Percentiles rank a stretch among this genome's conserved stretches.
Conservation (phyloP, 2,113 vertebrate species). For the Carlito syrichta region DNA sequence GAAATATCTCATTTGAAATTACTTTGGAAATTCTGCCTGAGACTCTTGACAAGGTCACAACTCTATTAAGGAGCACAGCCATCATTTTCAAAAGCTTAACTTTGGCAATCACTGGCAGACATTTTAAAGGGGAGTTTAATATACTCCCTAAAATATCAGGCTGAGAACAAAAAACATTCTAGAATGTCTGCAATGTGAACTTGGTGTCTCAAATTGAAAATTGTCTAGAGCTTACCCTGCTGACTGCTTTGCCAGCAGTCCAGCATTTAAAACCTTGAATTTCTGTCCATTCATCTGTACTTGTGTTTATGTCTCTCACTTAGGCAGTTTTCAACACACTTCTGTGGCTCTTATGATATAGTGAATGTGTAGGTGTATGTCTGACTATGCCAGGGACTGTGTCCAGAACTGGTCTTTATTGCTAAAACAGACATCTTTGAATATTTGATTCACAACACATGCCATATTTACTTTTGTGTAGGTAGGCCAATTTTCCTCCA, state of each 20-base stretch:
- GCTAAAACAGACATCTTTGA: slow-evolving; percentile 59
- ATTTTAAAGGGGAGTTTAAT: slow-evolving; percentile 54
- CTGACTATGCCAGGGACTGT: slow-evolving; percentile 54
- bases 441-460: slow-evolving; percentile 37
- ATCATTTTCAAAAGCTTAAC: slow-evolving; percentile 18
- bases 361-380: slow-evolving; percentile 54
- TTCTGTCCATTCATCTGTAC: slow-evolving; percentile 52
- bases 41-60: slow-evolving; percentile 32
- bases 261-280: slow-evolving; percentile 45
- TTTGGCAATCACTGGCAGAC: slow-evolving; percentile 36
- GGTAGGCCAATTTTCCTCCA: slow-evolving; percentile 59
- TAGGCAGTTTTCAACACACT: slow-evolving; percentile 64
- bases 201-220: slow-evolving; percentile 32
- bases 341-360: slow-evolving; percentile 51
- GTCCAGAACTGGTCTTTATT: slow-evolving; percentile 66
- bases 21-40: slow-evolving; percentile 33
- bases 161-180: slow-evolving; percentile 35
- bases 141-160: slow-evolving; percentile 24
- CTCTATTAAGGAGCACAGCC: slow-evolving; percentile 33
- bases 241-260: slow-evolving; percentile 33
- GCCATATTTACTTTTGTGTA: slow-evolving; percentile 53
- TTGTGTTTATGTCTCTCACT: slow-evolving; percentile 70
- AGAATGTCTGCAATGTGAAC: slow-evolving; percentile 34
- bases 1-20: not conserved
- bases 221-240: not conserved